These are phyloP conservation scores for Crematogaster levior DNA, from an alignment of 2,888 invertebrate species.

Conservation along the genomic window DNA sequence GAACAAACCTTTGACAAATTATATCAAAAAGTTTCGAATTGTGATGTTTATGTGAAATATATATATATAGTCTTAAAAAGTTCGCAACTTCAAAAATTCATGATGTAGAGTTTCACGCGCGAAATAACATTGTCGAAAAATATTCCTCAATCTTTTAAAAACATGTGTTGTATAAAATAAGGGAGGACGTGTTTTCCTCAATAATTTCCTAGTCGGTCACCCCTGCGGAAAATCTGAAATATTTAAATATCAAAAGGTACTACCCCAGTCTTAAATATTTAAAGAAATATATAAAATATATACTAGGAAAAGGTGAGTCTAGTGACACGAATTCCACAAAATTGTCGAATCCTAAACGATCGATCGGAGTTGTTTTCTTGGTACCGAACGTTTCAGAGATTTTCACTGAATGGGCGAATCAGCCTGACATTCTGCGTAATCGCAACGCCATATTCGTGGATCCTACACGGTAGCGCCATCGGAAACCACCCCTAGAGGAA, in stretches of 20 bases:
- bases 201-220: neutral
- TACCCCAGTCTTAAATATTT: neutral
- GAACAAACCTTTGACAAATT: slow-evolving; percentile 11
- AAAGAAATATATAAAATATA: neutral
- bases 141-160: neutral
- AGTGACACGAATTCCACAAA: neutral
- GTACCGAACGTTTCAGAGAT: neutral
- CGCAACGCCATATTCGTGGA: slow-evolving; percentile 68
- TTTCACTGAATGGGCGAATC: neutral
- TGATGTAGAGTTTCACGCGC: neutral
- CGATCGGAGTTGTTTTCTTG: neutral
- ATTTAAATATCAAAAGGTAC: neutral
- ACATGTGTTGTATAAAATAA: neutral
- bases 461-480: slow-evolving; percentile 67
- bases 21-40: slow-evolving; percentile 18
- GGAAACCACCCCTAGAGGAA: slow-evolving; percentile 56
- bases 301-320: neutral
- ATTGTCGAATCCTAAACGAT: neutral
- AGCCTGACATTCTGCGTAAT: slow-evolving; percentile 54
- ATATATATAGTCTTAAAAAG: neutral
- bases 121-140: neutral
- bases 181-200: neutral
- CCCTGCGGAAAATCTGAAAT: neutral
- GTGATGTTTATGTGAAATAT: slow-evolving; percentile 16
- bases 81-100: neutral